Evolutionary conservation across 2,113 vertebrate genomes (phyloP).

Genomic region (Poeciliopsis prolifica): DNA sequence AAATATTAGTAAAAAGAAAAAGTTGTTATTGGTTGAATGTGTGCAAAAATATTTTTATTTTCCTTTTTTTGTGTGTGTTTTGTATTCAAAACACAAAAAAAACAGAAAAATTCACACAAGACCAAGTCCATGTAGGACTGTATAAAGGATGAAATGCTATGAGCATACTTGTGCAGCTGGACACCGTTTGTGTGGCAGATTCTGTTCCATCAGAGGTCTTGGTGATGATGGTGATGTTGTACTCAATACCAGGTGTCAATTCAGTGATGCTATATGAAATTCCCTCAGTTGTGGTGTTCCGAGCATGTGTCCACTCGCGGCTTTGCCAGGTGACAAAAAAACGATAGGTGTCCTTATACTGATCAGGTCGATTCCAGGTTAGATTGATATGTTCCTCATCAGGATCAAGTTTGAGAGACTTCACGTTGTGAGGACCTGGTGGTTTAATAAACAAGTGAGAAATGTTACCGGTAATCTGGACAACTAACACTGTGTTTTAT

Average conservation of each 20-base stretch:
- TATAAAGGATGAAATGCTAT: neutral
- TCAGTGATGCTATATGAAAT: accelerated
- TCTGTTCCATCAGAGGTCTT: conserved; percentile 47
- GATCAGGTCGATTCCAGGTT: conserved; percentile 54
- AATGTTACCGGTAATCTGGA: neutral
- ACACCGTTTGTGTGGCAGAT: neutral
- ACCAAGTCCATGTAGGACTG: neutral
- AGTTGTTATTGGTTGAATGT: neutral
- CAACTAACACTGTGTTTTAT: neutral
- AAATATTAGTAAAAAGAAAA: neutral
- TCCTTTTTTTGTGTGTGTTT: neutral
- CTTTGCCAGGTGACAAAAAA: conserved; percentile 51
- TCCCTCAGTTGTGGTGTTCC: accelerated
- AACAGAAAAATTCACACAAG: neutral
- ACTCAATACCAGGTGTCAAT: conserved; percentile 72
- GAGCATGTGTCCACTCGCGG: neutral
- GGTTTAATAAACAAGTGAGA: conserved; percentile 7
- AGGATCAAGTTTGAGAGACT: neutral
- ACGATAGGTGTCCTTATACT: conserved; percentile 37
- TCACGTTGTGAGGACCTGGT: conserved; percentile 59
- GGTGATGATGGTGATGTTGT: conserved; percentile 70
- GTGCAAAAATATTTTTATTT: neutral
- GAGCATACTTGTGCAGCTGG: conserved; percentile 77
- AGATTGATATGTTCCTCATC: conserved; percentile 37
- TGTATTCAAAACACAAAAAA: neutral